These are phyloP conservation scores for Lamprologus lemairii DNA, from an alignment of 2,113 vertebrate species.

Conservation along the genomic window DNA sequence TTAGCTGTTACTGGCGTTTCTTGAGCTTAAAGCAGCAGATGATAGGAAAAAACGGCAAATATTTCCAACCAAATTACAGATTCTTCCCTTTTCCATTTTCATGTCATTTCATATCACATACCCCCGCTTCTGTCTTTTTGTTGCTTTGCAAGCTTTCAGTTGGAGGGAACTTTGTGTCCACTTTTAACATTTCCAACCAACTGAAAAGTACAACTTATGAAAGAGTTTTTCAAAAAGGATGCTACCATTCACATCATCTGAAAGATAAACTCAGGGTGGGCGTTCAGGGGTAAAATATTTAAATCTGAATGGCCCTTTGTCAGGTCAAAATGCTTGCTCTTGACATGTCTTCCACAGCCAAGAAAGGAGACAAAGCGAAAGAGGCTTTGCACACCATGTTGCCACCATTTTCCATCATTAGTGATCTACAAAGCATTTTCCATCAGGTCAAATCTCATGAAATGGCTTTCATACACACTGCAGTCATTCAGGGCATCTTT, in stretches of 20 bases:
- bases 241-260: background rate
- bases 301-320: conserved; percentile 38
- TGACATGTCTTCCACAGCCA: background rate
- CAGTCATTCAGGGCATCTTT: background rate
- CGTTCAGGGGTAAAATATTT: conserved; percentile 11
- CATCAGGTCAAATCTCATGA: background rate
- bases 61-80: background rate
- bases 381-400: background rate
- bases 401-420: background rate
- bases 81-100: background rate
- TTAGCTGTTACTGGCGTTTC: background rate
- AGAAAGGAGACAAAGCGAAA: background rate
- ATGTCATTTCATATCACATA: background rate
- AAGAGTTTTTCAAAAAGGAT: background rate
- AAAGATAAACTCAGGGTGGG: conserved; percentile 1
- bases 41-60: background rate
- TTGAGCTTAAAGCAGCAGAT: background rate
- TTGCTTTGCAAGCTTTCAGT: background rate
- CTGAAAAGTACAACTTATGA: background rate
- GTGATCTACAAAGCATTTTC: background rate
- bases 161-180: background rate
- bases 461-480: background rate
- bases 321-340: background rate
- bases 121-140: background rate
- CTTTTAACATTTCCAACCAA: background rate